Evolutionary conservation across 2,113 vertebrate genomes (phyloP).

Genomic region (Ia io): DNA sequence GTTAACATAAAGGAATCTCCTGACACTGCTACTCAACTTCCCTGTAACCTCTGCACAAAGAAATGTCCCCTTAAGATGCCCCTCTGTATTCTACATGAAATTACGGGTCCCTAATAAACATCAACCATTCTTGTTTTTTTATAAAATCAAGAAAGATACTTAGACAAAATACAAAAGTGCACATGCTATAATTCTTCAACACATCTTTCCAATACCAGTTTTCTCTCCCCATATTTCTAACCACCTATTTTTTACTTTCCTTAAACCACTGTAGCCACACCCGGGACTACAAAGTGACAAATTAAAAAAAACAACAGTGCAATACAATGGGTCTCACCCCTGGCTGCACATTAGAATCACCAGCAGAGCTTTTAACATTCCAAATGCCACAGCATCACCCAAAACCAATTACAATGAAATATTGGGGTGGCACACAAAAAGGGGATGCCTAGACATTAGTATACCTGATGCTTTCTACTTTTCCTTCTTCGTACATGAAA

Average conservation of each 20-base stretch:
- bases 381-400: neutral
- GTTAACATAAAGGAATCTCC: neutral
- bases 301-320: neutral
- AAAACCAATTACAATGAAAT: neutral
- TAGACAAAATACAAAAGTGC: neutral
- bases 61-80: neutral
- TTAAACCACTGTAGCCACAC: neutral
- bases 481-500: neutral
- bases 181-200: neutral
- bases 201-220: neutral
- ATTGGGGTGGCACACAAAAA: fast-evolving
- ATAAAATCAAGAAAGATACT: neutral
- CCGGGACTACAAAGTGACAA: neutral
- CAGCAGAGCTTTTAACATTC: neutral
- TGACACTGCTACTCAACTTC: neutral
- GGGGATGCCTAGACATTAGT: neutral
- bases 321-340: neutral
- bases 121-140: neutral
- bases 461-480: neutral
- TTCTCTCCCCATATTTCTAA: neutral
- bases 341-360: neutral
- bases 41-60: neutral
- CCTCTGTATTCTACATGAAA: neutral
- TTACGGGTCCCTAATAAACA: neutral
- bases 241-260: neutral